These are phyloP conservation scores for Chrysolina oricalcia DNA, from an alignment of 2,888 invertebrate genomes.

Conservation along the genomic window DNA sequence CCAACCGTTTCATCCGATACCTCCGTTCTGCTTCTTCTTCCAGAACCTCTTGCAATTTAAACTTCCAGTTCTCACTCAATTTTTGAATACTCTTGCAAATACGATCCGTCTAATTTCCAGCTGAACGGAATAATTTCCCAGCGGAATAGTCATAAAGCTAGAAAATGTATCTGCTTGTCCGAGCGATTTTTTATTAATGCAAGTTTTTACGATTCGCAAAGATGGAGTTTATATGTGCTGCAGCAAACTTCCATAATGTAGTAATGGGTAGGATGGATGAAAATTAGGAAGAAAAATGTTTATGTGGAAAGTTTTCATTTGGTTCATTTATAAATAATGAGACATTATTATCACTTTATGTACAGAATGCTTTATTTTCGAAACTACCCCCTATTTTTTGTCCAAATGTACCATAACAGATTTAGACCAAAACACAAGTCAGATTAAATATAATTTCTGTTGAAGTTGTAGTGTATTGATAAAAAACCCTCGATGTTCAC, in stretches of 20 bases:
- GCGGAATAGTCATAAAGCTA: slow-evolving; percentile 38
- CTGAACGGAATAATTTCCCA: slow-evolving; percentile 39
- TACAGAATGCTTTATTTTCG: too few species aligned
- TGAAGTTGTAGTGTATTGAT: too few species aligned
- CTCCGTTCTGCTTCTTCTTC: neutral
- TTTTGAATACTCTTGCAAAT: slow-evolving; percentile 29
- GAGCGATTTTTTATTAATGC: slow-evolving; percentile 11
- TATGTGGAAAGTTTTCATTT: neutral
- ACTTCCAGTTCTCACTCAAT: slow-evolving; percentile 21
- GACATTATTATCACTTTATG: too few species aligned
- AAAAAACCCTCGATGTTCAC: too few species aligned
- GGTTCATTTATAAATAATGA: too few species aligned
- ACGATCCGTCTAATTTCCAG: slow-evolving; percentile 38
- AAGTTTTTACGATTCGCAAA: slow-evolving; percentile 7
- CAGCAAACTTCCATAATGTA: neutral
- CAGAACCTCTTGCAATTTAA: slow-evolving; percentile 3
- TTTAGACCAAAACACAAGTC: too few species aligned
- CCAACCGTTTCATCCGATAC: neutral
- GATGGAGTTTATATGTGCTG: slow-evolving; percentile 4
- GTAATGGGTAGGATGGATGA: neutral
- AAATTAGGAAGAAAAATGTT: neutral
- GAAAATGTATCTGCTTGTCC: slow-evolving; percentile 21
- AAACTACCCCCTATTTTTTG: too few species aligned
- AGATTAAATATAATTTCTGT: too few species aligned
- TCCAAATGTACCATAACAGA: too few species aligned